phyloP scores from a whole-genome alignment of 35 echinoderm and acorn worm genomes.

The Heliocidaris erythrogramma region DNA sequence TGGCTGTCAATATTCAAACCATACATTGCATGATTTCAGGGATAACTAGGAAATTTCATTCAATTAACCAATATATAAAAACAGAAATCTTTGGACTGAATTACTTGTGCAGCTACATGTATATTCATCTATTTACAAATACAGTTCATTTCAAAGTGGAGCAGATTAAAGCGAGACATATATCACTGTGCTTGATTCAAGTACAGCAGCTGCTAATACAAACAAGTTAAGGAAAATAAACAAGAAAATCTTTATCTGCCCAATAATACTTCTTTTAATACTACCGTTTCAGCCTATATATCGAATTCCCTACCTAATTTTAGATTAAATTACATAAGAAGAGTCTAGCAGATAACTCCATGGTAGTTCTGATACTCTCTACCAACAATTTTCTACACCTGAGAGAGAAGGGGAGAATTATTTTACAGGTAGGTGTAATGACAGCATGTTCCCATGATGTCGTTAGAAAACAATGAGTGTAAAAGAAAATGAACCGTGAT shows the following conservation, averaged over 20 bases:
- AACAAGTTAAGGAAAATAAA: too few relatives aligned
- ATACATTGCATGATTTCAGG: not conserved
- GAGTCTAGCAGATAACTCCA: too few relatives aligned
- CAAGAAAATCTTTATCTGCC: too few relatives aligned
- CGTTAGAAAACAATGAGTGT: too few relatives aligned
- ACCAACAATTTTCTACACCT: too few relatives aligned
- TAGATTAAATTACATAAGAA: not conserved
- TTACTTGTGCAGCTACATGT: slow-evolving; percentile 7
- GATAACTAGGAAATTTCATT: not conserved
- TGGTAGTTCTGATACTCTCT: too few relatives aligned
- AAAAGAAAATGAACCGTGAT: too few relatives aligned
- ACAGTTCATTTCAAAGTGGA: not conserved
- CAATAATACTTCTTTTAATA: not conserved
- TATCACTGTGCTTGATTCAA: not conserved
- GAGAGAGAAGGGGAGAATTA: too few relatives aligned
- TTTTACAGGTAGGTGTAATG: too few relatives aligned
- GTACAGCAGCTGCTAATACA: too few relatives aligned
- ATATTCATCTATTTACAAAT: not conserved
- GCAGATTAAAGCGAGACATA: not conserved
- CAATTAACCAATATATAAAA: not conserved
- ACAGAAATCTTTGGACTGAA: not conserved
- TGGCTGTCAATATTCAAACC: not conserved
- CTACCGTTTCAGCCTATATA: not conserved
- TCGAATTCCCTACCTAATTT: not conserved
- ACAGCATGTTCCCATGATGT: too few relatives aligned